Evolutionary conservation across 1,140 invertebrate species (phyloP).

Genomic region (Drosophila quadrilineata): DNA sequence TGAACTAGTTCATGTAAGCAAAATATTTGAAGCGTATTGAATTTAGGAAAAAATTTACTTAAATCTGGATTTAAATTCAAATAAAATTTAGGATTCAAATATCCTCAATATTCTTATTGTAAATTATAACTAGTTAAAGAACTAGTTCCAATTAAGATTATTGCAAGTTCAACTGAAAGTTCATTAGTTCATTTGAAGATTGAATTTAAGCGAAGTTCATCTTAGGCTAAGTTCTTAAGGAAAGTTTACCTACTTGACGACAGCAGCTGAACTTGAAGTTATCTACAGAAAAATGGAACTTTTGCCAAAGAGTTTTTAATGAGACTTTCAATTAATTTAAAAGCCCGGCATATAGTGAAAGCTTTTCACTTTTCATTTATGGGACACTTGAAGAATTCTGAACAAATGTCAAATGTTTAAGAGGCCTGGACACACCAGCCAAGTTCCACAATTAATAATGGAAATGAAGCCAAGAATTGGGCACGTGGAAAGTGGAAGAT

Average conservation of each 20-base stretch:
- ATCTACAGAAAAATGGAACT: neutral
- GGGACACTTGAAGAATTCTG: constrained; percentile 26
- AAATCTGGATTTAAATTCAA: too few relatives aligned
- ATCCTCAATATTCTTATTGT: too few relatives aligned
- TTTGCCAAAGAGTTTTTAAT: constrained; percentile 6
- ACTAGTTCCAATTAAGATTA: neutral
- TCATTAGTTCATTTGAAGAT: too few relatives aligned
- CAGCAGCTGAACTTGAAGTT: constrained; percentile 15
- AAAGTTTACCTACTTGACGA: neutral
- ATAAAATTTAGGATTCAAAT: too few relatives aligned
- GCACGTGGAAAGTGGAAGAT: constrained; percentile 68
- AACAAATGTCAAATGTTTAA: constrained; percentile 27
- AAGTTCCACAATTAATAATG: constrained; percentile 53
- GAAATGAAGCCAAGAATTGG: constrained; percentile 55
- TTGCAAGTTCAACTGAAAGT: too few relatives aligned
- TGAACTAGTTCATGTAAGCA: too few relatives aligned
- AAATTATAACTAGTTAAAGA: too few relatives aligned
- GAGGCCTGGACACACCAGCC: neutral
- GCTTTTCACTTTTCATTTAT: constrained; percentile 34
- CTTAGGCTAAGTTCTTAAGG: neutral
- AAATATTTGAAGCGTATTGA: too few relatives aligned
- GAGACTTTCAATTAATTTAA: constrained; percentile 8
- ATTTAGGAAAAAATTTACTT: too few relatives aligned
- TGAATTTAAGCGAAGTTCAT: neutral
- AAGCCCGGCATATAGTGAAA: neutral